phyloP scores from a whole-genome alignment of 2,797 vertebrate species.

The Poeciliopsis infans region DNA sequence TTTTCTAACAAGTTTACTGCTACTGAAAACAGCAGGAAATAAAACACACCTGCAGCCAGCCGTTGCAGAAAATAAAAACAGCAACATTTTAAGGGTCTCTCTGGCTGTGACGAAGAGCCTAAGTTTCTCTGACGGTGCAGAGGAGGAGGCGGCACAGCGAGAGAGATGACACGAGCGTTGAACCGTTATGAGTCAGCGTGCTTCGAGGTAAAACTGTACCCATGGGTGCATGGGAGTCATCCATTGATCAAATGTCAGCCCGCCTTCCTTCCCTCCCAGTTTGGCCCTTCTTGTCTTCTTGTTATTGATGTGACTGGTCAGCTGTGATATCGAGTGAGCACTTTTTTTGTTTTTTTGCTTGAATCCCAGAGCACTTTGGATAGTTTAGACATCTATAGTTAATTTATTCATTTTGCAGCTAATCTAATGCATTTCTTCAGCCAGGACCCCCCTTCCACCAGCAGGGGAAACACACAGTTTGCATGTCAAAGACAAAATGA shows the following conservation, averaged over 20 bases:
- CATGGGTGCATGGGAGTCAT: constrained; percentile 49
- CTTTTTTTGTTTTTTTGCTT: constrained; percentile 4
- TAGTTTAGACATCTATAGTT: constrained; percentile 13
- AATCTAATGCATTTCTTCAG: neutral
- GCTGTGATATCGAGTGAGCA: constrained; percentile 32
- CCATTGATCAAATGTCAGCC: constrained; percentile 66
- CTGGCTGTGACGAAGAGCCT: constrained; percentile 23
- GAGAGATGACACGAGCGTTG: constrained; percentile 28
- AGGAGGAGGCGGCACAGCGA: constrained; percentile 22
- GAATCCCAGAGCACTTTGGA: neutral
- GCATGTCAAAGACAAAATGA: neutral
- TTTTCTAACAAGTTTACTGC: constrained; percentile 36
- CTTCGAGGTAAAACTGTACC: constrained; percentile 53
- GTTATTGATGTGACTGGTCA: constrained; percentile 39
- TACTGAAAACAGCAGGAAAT: constrained; percentile 34
- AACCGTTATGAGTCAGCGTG: constrained; percentile 53
- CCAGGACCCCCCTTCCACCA: neutral
- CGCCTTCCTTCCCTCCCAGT: constrained; percentile 27
- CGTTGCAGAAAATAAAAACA: constrained; percentile 35
- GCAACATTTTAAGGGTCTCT: constrained; percentile 29
- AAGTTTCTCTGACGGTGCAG: constrained; percentile 31
- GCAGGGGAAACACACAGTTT: neutral
- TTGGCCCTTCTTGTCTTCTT: constrained; percentile 35
- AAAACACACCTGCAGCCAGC: constrained; percentile 27
- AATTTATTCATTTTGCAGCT: constrained; percentile 10